phyloP scores from a whole-genome alignment of 2,797 vertebrate genomes.

The Orientallactaga sibirica region DNA sequence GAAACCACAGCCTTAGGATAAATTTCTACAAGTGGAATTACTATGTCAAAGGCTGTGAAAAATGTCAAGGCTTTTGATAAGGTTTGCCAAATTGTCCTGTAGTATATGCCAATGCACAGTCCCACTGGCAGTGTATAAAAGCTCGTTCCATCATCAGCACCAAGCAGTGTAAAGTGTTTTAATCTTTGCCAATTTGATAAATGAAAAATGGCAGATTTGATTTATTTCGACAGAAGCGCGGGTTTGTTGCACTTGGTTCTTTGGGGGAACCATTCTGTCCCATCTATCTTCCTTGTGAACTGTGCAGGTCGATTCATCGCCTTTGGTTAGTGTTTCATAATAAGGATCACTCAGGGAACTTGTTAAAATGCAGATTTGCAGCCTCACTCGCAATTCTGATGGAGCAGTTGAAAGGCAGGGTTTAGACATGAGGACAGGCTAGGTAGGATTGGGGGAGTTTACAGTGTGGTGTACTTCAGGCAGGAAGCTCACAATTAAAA shows the following conservation, averaged over 20 bases:
- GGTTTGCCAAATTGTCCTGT: constrained; percentile 56
- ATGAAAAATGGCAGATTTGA: constrained; percentile 60
- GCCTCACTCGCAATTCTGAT: neutral
- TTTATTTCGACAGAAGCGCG: constrained; percentile 10
- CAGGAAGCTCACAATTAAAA: neutral
- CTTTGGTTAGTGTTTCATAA: constrained; percentile 35
- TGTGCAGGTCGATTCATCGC: constrained; percentile 18
- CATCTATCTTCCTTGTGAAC: constrained; percentile 62
- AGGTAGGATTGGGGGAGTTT: neutral
- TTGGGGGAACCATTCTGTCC: neutral
- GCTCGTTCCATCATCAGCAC: constrained; percentile 2
- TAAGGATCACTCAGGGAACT: constrained; percentile 3
- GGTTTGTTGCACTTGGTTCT: constrained; percentile 39
- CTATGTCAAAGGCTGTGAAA: constrained; percentile 63
- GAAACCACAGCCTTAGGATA: constrained; percentile 38
- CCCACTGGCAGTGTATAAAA: constrained; percentile 42
- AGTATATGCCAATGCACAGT: constrained; percentile 47
- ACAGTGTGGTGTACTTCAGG: neutral
- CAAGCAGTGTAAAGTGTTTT: constrained; percentile 32
- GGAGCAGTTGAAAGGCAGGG: neutral
- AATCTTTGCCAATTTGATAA: constrained; percentile 64
- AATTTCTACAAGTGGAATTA: constrained; percentile 71
- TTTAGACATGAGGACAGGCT: neutral
- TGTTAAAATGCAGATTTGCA: constrained; percentile 28
- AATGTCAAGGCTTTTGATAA: constrained; percentile 60